phyloP scores from a whole-genome alignment of 2,888 invertebrate genomes.

The Agrotis exclamationis region DNA sequence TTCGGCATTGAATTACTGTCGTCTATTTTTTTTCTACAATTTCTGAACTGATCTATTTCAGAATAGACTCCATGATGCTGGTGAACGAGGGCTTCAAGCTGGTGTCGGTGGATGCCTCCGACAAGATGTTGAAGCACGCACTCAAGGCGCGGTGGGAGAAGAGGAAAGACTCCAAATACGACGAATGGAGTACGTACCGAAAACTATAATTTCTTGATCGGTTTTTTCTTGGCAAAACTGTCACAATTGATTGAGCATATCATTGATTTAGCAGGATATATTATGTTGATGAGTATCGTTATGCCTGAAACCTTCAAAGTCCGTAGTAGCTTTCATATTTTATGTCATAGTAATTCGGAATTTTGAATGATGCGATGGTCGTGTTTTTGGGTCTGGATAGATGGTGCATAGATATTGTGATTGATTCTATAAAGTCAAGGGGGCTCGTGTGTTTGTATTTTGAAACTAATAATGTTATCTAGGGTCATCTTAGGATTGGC shows the following conservation, averaged over 20 bases:
- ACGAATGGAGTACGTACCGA: conserved; percentile 95
- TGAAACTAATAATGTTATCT: background rate
- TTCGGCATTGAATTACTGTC: no score
- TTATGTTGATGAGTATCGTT: no score
- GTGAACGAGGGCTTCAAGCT: conserved; percentile 97
- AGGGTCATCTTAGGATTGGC: background rate
- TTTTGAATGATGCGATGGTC: no score
- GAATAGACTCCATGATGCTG: conserved; percentile 97
- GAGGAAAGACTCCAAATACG: conserved; percentile 94
- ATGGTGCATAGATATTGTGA: background rate
- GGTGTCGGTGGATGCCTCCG: conserved; percentile 97
- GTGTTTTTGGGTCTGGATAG: no score
- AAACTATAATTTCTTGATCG: background rate
- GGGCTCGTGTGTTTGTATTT: background rate
- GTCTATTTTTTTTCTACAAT: background rate
- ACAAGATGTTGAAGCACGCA: conserved; percentile 98
- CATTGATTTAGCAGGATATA: no score
- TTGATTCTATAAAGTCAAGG: background rate
- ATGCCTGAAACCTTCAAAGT: no score
- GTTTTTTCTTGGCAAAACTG: no score
- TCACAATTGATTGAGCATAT: no score
- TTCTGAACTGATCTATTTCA: conserved; percentile 73
- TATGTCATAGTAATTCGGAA: no score
- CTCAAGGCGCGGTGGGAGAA: conserved; percentile 96
- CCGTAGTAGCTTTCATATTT: no score